Conservation (phyloP, 2,888 invertebrate genomes). For the Anoplius nigerrimus region DNA sequence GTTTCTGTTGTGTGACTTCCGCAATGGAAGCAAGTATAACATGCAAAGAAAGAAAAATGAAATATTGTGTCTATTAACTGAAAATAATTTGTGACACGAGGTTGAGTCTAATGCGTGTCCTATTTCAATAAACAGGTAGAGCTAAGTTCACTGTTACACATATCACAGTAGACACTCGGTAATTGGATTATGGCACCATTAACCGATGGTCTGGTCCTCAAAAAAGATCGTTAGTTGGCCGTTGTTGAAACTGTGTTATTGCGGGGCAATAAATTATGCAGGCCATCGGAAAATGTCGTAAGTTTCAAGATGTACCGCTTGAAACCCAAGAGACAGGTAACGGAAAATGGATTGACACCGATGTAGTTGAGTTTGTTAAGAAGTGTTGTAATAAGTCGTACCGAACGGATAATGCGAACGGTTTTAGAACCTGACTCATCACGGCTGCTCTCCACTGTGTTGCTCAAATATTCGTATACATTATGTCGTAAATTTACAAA, state of each 20-base stretch:
- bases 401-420: slow-evolving; percentile 55
- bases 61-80: too few relatives aligned
- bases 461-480: slow-evolving; percentile 20
- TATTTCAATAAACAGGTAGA: slow-evolving; percentile 7
- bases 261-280: slow-evolving; percentile 1
- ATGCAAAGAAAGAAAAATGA: too few relatives aligned
- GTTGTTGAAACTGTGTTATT: too few relatives aligned
- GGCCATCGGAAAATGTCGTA: slow-evolving; percentile 4
- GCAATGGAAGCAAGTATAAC: too few relatives aligned
- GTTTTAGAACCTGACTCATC: slow-evolving; percentile 65
- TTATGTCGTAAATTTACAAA: slow-evolving; percentile 1
- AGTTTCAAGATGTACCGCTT: slow-evolving; percentile 21
- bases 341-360: too few relatives aligned
- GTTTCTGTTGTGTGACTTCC: too few relatives aligned
- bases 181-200: too few relatives aligned
- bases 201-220: too few relatives aligned
- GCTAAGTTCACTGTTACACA: too few relatives aligned
- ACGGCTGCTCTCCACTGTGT: slow-evolving; percentile 5
- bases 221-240: too few relatives aligned
- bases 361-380: background rate
- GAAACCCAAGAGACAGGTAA: slow-evolving; percentile 18
- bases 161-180: too few relatives aligned
- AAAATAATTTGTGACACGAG: too few relatives aligned
- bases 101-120: background rate
- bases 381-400: slow-evolving; percentile 54